phyloP scores from a whole-genome alignment of 2,888 invertebrate species.

The Sussaba pulchella region DNA sequence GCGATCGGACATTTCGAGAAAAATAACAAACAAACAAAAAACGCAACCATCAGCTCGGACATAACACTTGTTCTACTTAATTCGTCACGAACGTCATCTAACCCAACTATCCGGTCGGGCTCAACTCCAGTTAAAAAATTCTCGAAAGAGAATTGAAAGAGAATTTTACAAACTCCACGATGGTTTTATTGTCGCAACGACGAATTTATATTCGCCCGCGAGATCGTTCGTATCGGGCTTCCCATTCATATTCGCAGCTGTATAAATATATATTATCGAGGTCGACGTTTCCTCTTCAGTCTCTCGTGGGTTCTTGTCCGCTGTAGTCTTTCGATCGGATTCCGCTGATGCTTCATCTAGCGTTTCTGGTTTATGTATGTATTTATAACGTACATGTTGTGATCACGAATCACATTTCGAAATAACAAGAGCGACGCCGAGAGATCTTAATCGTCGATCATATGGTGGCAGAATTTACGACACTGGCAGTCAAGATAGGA shows the following conservation, averaged over 20 bases:
- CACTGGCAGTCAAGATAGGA: background rate
- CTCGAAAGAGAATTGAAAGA: conserved; percentile 6
- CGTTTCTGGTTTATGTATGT: conserved; percentile 4
- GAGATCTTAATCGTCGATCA: conserved; percentile 32
- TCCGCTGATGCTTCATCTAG: conserved; percentile 28
- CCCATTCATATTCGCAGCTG: no score
- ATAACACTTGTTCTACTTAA: conserved; percentile 29
- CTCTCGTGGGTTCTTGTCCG: conserved; percentile 51
- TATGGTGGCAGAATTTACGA: background rate
- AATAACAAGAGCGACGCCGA: conserved; percentile 5
- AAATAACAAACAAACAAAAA: no score
- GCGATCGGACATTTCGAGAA: background rate
- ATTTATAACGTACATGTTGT: conserved; percentile 25
- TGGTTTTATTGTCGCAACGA: conserved; percentile 38
- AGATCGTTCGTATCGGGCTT: conserved; percentile 1
- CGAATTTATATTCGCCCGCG: conserved; percentile 35
- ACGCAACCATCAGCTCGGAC: conserved; percentile 5
- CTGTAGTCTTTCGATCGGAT: conserved; percentile 50
- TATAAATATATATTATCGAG: conserved; percentile 26
- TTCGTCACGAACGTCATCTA: background rate
- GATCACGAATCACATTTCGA: background rate
- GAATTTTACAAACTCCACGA: conserved; percentile 15
- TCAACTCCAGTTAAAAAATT: conserved; percentile 29
- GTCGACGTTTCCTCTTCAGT: conserved; percentile 33
- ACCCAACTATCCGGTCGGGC: background rate